Conservation (phyloP, 1,140 invertebrate genomes). For the Sogatella furcifera region DNA sequence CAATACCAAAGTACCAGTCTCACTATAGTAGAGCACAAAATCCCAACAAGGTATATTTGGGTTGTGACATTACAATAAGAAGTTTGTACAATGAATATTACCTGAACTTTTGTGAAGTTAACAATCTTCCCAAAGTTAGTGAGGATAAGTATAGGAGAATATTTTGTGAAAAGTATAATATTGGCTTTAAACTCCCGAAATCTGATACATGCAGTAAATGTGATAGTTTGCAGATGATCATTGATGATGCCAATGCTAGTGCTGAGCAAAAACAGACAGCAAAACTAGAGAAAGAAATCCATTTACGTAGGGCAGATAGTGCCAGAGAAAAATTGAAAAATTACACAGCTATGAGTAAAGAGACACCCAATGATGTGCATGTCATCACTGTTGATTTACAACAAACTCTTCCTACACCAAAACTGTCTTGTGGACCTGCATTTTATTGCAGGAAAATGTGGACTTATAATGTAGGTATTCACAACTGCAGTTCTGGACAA, state of each 20-base stretch:
- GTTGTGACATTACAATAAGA: too few relatives aligned
- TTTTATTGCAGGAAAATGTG: conserved; percentile 20
- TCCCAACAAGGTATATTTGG: too few relatives aligned
- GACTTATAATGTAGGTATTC: conserved; percentile 19
- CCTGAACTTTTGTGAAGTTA: too few relatives aligned
- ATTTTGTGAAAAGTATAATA: conserved; percentile 9
- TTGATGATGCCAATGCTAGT: not conserved
- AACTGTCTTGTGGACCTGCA: conserved; percentile 3
- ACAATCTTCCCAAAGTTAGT: too few relatives aligned
- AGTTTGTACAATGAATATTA: too few relatives aligned
- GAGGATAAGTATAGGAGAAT: too few relatives aligned
- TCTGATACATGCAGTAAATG: conserved; percentile 13
- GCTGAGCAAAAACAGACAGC: not conserved
- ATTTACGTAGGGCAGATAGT: conserved; percentile 4
- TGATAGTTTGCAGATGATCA: conserved; percentile 5
- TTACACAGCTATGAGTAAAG: not conserved
- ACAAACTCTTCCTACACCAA: conserved; percentile 15
- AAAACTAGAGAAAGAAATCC: conserved; percentile 1
- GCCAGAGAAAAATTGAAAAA: not conserved
- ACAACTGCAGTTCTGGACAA: conserved; percentile 15
- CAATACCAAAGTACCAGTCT: too few relatives aligned
- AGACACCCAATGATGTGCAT: not conserved
- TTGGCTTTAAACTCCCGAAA: conserved; percentile 10
- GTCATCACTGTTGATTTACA: conserved; percentile 6
- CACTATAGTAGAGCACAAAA: too few relatives aligned